Conservation (phyloP, 2,113 vertebrate species). For the Galeopterus variegatus region DNA sequence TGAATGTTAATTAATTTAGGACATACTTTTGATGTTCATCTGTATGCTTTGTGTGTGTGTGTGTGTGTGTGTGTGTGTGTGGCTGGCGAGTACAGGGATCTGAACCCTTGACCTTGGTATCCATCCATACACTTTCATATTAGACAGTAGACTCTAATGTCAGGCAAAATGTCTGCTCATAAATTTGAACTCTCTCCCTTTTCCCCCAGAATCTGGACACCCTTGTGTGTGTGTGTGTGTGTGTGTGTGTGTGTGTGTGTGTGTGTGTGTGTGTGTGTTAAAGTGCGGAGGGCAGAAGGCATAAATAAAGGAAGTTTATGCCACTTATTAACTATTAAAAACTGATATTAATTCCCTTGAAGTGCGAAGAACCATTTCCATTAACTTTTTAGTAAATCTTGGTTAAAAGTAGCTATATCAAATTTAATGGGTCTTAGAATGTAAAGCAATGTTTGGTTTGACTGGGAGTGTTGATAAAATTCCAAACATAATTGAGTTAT, state of each 20-base stretch:
- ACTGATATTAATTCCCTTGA: conserved; percentile 10
- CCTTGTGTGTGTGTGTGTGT: not conserved
- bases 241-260: not conserved
- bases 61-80: no score
- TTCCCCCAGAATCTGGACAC: not conserved
- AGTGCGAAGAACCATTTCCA: not conserved
- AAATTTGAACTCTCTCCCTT: not conserved
- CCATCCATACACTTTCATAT: not conserved
- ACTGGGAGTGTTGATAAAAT: conserved; percentile 18
- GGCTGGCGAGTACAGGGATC: no score
- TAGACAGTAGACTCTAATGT: not conserved
- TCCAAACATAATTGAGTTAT: not conserved
- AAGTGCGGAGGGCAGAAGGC: not conserved
- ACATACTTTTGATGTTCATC: not conserved
- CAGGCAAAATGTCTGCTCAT: not conserved
- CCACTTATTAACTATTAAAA: conserved; percentile 12
- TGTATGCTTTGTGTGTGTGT: not conserved
- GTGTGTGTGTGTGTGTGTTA: not conserved
- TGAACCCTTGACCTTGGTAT: no score
- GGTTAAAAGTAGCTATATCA: conserved; percentile 10
- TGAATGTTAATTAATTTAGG: not conserved
- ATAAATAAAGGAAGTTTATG: not conserved
- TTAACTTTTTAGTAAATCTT: not conserved
- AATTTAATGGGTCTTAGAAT: not conserved
- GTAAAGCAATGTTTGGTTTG: not conserved